Evolutionary conservation across 2,888 invertebrate species (phyloP).

Genomic region (Galerucella pusilla): DNA sequence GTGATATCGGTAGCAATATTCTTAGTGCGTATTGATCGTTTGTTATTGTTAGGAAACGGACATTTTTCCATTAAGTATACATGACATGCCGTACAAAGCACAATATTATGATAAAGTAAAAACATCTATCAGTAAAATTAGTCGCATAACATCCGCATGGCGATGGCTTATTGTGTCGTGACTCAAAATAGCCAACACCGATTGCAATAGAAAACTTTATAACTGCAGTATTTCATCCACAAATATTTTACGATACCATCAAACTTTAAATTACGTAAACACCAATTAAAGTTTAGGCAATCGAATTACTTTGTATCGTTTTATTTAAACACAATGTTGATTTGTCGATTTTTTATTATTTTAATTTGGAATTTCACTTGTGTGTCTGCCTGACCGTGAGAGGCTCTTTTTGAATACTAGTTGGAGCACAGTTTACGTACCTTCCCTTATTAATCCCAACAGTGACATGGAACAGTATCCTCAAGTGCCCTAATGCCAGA

Average conservation of each 20-base stretch:
- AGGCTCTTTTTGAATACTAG: too few relatives aligned
- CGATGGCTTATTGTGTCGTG: neutral
- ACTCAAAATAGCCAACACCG: neutral
- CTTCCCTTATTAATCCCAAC: too few relatives aligned
- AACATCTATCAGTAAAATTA: neutral
- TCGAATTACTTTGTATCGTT: neutral
- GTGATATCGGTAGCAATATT: too few relatives aligned
- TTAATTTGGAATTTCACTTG: neutral
- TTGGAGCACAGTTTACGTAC: too few relatives aligned
- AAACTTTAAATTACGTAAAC: neutral
- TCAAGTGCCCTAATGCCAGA: too few relatives aligned
- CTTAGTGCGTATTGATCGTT: too few relatives aligned
- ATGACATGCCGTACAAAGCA: too few relatives aligned
- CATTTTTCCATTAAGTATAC: too few relatives aligned
- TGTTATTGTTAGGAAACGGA: too few relatives aligned
- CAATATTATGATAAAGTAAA: too few relatives aligned
- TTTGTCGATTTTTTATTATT: neutral
- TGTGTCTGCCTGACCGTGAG: too few relatives aligned
- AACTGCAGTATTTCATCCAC: neutral
- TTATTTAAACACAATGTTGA: neutral
- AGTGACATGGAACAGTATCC: too few relatives aligned
- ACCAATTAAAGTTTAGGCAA: neutral
- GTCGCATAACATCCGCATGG: neutral
- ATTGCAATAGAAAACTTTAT: neutral
- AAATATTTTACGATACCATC: neutral